Evolutionary conservation across 2,888 invertebrate genomes (phyloP), one percentile per base, ranked within the genome.

Genomic region (Amblyjoppa proteus): DNA sequence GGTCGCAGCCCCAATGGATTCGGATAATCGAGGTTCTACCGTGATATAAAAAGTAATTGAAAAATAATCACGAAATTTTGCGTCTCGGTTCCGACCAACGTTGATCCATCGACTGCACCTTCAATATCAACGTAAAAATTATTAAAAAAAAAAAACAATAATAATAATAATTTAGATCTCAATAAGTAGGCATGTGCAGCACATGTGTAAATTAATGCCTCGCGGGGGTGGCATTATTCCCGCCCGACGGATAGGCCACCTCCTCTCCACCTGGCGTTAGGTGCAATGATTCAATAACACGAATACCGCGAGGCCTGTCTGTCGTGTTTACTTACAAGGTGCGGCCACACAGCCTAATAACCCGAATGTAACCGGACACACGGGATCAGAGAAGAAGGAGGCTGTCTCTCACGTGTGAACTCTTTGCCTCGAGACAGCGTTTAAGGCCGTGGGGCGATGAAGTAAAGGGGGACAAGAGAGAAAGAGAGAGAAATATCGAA

Each of bases 331-430:
- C 86, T 73, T 81, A 82, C 86, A 89, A 91, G 90, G 90, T 89
- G 90, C 89, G 89, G 89, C 88, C 87, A 87, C 41, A 73, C 89
- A 90, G 90, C 90, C 90, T 89, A 90, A 90, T 90, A 90, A 91
- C 90, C 90, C 90, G 90, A 90, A 91, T 90, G 89, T 88, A 91
- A 91, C 91, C 91, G 90, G 91, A 90, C 89, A 87, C 89, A 88
- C 87, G 84, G 83, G 85, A 81, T 83, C 80, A 70, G 71, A 16
- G 68, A 80, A 81, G 64, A 74, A 87, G 79, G 73, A 51, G 41
- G 70, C 70, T 81, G 76, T 71, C 79, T 71, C 71, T 79, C 71
- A 64, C 71, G 71, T 79, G 79, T 73, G 71, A 79, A 79, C 73
- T 82, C 77, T 56, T 41, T 64, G 58, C 25, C 70, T 41, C 81